phyloP scores from a whole-genome alignment of 2,888 invertebrate genomes.

The Chymomyza procnemis region DNA sequence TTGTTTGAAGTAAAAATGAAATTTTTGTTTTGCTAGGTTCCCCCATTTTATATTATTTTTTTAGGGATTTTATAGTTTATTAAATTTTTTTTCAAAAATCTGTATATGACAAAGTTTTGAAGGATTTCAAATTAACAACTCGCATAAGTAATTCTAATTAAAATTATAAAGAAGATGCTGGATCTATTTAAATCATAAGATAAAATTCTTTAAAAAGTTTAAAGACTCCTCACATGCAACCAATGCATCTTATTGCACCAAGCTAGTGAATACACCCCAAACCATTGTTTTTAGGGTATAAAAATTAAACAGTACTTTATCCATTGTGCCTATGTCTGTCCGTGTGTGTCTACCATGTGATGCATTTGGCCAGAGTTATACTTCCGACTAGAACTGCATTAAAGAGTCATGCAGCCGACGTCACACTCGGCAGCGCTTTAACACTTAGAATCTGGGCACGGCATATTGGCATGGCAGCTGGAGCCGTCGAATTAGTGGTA shows the following conservation, averaged over 20 bases:
- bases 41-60: too few relatives aligned
- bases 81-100: too few relatives aligned
- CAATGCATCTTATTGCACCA: neutral
- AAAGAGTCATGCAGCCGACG: constrained; percentile 35
- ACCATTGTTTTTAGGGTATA: neutral
- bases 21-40: too few relatives aligned
- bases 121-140: too few relatives aligned
- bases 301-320: neutral
- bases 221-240: too few relatives aligned
- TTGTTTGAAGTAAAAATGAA: too few relatives aligned
- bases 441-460: constrained; percentile 65
- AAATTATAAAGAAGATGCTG: too few relatives aligned
- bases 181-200: too few relatives aligned
- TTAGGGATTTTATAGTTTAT: too few relatives aligned
- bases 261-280: neutral
- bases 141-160: too few relatives aligned
- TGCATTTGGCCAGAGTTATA: constrained; percentile 34
- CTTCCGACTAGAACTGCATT: constrained; percentile 45
- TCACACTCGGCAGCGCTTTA: constrained; percentile 70
- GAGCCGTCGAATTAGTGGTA: neutral
- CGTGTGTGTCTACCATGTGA: neutral
- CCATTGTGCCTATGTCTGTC: neutral
- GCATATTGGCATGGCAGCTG: neutral
- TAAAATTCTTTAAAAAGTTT: too few relatives aligned
- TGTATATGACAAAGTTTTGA: too few relatives aligned